Percentiles rank a stretch among this genome's conserved stretches.
These are phyloP conservation scores for Leptestheria dahalacensis DNA, from an alignment of 1,140 invertebrate genomes.

Conservation along the genomic window DNA sequence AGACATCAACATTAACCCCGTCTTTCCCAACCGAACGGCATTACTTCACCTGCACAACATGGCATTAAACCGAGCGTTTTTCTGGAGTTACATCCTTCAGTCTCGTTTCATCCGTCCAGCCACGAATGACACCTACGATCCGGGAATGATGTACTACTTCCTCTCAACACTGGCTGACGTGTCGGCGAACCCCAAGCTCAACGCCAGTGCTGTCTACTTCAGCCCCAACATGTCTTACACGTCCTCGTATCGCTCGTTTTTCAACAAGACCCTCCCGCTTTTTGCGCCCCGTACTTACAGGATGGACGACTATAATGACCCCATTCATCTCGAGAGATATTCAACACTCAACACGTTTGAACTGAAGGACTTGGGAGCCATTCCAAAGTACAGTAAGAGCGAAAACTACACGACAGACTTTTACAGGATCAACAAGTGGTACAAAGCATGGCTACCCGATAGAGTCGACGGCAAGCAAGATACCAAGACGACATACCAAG, in stretches of 20 bases:
- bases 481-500: conserved; percentile 78
- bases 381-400: conserved; percentile 49
- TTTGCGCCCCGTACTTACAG: conserved; percentile 88
- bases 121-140: conserved; percentile 83
- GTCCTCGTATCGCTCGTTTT: conserved; percentile 73
- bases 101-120: conserved; percentile 73
- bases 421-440: conserved; percentile 90
- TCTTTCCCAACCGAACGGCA: conserved; percentile 86
- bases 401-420: conserved; percentile 79
- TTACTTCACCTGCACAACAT: conserved; percentile 89
- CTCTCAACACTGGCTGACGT: conserved; percentile 89
- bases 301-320: conserved; percentile 85
- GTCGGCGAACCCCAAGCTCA: conserved; percentile 77
- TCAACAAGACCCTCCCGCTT: conserved; percentile 88
- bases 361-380: conserved; percentile 65
- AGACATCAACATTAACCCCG: conserved; percentile 83
- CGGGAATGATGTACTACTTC: conserved; percentile 97
- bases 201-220: conserved; percentile 87
- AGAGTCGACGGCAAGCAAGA: conserved; percentile 63
- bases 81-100: conserved; percentile 90
- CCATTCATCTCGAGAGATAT: conserved; percentile 76
- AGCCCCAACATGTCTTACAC: conserved; percentile 87
- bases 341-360: conserved; percentile 79
- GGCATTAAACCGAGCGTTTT: conserved; percentile 84
- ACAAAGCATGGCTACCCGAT: conserved; percentile 66